Evolutionary conservation across 2,888 invertebrate genomes (phyloP), one percentile per base, ranked within the genome.

Genomic region (Eilema depressum): DNA sequence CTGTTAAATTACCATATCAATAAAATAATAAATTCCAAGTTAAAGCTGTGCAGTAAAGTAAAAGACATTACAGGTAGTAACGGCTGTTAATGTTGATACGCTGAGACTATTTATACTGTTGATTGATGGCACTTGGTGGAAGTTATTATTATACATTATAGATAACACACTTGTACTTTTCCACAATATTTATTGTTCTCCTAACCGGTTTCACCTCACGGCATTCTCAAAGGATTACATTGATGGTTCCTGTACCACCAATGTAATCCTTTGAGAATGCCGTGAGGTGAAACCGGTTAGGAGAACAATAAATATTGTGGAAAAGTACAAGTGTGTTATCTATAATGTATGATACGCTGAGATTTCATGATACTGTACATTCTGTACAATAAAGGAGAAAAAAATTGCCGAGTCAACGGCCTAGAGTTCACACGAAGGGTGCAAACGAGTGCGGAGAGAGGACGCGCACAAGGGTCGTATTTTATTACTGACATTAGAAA

Each of bases 401-500:
- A 83, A 82, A 84, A 78, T 83, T 77, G 77, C 74, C 79, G 85
- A 86, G 88, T 88, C 88, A 88, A 88, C 83, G 88, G 83, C 88
- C 88, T 76, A 80, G 84, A 84, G 88, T 88, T 87, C 87, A 87
- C 82, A 76, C 80, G 88, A 83, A 88, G 88, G 88, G 88, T 87
- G 88, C 83, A 80, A 83, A 85, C 81, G 82, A 82, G 83, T 80
- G 82, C 85, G 79, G 78, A 83, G 84, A 86, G 84, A 87, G 88
- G 88, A 83, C 82, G 82, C 77, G 73, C 77, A 76, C 78, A 86
- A 82, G 85, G 86, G 84, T 83, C 83, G 85, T 77, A 78, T 85
- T 86, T 85, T 86, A 87, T 86, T 85, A 84, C 84, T 80, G 77
- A 71, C 75, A 83, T 82, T 81, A 84, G 77, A 79, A 81, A 80